Base-by-base conservation (phyloP, 2,113 vertebrate genomes). In the Ginglymostoma cirratum region DNA sequence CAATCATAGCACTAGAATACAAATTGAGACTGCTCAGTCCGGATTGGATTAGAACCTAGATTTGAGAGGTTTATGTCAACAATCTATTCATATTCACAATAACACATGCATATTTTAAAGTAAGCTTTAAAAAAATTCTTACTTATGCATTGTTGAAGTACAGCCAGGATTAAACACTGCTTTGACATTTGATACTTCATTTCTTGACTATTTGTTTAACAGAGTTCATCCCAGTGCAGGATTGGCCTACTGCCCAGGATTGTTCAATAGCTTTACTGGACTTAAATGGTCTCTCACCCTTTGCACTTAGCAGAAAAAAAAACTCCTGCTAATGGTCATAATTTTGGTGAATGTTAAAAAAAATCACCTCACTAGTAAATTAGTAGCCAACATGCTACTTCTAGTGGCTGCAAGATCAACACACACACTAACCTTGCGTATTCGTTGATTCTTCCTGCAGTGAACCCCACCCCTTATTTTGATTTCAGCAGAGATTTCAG, bases 311-410 rank as follows among this genome's bases (percentile, higher is more conserved):
- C 66, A 70, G 30, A 48, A 48, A 21, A 94, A 94, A 94, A 94
- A 94, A 12, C n/a, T 69, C n/a, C 38, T 23, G 34, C 12, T 90
- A 34, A n/a, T 30, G 52, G 87, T 17, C 48, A 90, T 48, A 90
- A 55, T 34, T 34, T 61, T 19, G n/a, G 78, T n/a, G 52, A 12
- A 90, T 0, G 3, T 48, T 61, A 61, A 61, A 92, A 42, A 12
- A 83, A 92, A 92, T 12, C 55, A 21, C 65, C 52, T 15, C 34
- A 19, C 12, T n/a, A 61, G 55, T 61, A 19, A 34, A 61, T n/a
- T 34, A 89, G 48, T 89, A 89, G 24, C 48, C 48, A 92, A 92
- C 30, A 92, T 92, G 87, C 27, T 92, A 92, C 30, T 92, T 92
- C 55, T 17, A 92, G n/a, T 14, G 30, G 65, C 52, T 55, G 27